Conservation (phyloP, 2,113 vertebrate genomes). For the Glareola pratincola region DNA sequence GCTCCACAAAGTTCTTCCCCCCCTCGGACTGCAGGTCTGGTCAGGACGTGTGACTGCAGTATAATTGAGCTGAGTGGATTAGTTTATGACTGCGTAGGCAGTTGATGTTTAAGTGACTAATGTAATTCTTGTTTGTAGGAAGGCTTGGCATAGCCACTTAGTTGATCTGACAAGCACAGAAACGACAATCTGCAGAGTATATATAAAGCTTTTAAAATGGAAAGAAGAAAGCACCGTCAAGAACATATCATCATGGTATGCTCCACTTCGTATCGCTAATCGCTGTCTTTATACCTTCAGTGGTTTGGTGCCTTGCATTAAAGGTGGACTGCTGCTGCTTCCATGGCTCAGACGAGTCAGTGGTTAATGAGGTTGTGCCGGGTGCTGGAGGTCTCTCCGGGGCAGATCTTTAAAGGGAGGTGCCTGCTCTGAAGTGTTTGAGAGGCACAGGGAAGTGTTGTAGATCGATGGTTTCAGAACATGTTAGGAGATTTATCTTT, state of each 20-base stretch:
- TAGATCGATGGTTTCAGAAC: not conserved
- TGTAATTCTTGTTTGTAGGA: conserved; percentile 8
- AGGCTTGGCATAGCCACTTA: not conserved
- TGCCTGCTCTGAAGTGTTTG: not conserved
- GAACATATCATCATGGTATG: not conserved
- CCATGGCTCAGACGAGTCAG: not conserved
- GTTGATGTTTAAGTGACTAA: conserved; percentile 2
- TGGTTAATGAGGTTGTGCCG: not conserved
- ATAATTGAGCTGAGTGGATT: not conserved
- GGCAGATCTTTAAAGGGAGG: not conserved
- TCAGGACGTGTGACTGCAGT: not conserved
- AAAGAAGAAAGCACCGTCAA: not conserved
- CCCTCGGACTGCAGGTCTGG: not conserved
- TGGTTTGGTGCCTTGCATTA: not conserved
- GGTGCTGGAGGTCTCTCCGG: not conserved
- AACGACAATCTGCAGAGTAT: not conserved
- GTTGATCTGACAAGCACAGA: not conserved
- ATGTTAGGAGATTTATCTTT: not conserved
- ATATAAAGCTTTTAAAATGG: not conserved
- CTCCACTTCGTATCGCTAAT: not conserved
- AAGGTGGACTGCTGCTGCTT: not conserved
- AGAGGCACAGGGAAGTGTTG: not conserved
- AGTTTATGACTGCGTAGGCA: not conserved
- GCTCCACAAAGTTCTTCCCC: not conserved
- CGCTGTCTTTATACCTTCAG: not conserved